Conservation (phyloP, 2,797 vertebrate species). For the Pseudochaenichthys georgianus region DNA sequence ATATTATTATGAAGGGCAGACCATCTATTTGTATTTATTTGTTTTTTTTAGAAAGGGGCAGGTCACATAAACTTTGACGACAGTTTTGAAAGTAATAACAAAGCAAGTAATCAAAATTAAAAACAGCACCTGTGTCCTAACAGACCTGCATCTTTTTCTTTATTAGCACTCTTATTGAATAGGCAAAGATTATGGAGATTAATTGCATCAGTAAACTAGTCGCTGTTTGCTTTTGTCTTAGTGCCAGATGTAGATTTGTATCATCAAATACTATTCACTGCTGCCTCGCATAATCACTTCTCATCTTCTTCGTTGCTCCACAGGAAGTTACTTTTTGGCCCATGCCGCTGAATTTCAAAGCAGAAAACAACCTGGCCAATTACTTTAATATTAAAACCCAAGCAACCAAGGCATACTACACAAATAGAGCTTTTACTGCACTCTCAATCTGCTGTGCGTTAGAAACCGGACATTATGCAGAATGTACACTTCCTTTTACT, state of each 20-base stretch:
- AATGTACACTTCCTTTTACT: conserved; percentile 78
- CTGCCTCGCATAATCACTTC: conserved; percentile 56
- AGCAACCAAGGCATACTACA: conserved; percentile 53
- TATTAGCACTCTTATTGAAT: conserved; percentile 40
- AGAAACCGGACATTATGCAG: conserved; percentile 71
- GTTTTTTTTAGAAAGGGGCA: too few relatives aligned
- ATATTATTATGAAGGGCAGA: too few relatives aligned
- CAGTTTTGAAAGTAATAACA: conserved; percentile 39
- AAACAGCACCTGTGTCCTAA: conserved; percentile 30
- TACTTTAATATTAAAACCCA: conserved; percentile 73
- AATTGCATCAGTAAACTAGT: conserved; percentile 56
- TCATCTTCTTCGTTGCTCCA: conserved; percentile 44
- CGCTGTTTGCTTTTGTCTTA: conserved; percentile 40
- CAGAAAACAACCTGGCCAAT: conserved; percentile 67
- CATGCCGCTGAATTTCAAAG: conserved; percentile 48
- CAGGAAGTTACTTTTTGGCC: conserved; percentile 53
- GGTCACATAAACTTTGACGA: conserved; percentile 27
- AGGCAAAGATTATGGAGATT: conserved; percentile 67
- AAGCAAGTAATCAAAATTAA: conserved; percentile 48
- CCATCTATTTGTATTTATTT: too few relatives aligned
- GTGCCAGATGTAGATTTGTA: conserved; percentile 65
- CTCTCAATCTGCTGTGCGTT: conserved; percentile 66
- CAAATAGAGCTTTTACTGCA: conserved; percentile 51
- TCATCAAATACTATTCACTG: conserved; percentile 59
- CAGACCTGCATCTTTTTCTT: conserved; percentile 25